Evolutionary conservation across 1,140 invertebrate species (phyloP), one percentile per base, ranked within the genome.

Genomic region (Zaprionus gabonicus): DNA sequence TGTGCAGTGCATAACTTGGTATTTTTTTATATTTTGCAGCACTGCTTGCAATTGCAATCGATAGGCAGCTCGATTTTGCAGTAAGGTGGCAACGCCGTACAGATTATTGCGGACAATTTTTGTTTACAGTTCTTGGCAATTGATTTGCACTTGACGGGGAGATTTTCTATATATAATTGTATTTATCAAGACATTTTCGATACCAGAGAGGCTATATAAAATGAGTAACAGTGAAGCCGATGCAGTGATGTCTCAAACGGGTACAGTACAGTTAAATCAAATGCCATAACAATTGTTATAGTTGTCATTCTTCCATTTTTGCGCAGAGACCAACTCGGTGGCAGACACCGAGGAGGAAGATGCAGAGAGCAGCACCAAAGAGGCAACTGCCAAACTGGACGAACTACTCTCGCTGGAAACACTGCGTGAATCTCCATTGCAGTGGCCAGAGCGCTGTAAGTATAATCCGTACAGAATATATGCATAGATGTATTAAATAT

Each of bases 391-490:
- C 62, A 65, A 63, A 23, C 56, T 69, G 3, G 71, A 84, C 15
- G 84, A 84, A 6, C 93, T 97, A 49, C 94, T 97, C 71, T 98
- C 97, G 81, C 94, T 96, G 91, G 98, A 99, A 94, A 98, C 97
- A 90, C 93, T 99, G 72, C 97, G 98, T 87, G 95, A 97, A 10
- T 98, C 98, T 2, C 98, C 98, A 15, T 97, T 98, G 88, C 93
- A 98, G 84, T 99, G 98, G 98, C 98, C 98, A 51, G 97, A 98
- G 93, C 96, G 97, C 94, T 97, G 97, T 98, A 95, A 96, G 95
- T 94, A 69, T 4, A 38, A 41, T 5, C 7, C 9, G 1, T 2
- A 31, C 9, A 31, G 28, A 7, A 7, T 31, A 31, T 13, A 53
- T 36, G 17, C 12, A 60, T 13, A 59, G 0, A 10, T 5, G 49